Conservation (phyloP, 1,140 invertebrate species). For the Ditylenchus dipsaci region DNA sequence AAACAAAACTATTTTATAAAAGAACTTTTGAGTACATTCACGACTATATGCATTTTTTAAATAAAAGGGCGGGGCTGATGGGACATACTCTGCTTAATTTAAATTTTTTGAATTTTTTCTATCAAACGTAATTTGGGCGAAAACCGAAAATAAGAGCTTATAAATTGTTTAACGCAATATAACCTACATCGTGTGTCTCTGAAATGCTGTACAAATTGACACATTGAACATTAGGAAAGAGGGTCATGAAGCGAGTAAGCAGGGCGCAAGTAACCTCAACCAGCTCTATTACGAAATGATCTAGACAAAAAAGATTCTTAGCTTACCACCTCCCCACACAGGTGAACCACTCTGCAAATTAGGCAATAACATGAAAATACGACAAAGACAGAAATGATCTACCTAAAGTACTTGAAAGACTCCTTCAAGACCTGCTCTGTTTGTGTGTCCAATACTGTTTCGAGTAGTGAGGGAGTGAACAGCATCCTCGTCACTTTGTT, state of each 20-base stretch:
- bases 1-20: too few relatives aligned
- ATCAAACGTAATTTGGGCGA: too few relatives aligned
- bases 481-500: conserved; percentile 60
- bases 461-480: conserved; percentile 60
- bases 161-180: too few relatives aligned
- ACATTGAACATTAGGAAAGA: conserved; percentile 59
- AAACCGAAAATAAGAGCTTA: too few relatives aligned
- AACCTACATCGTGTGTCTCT: conserved; percentile 57
- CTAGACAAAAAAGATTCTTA: conserved; percentile 23
- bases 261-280: conserved; percentile 36
- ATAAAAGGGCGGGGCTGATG: too few relatives aligned
- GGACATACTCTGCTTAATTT: too few relatives aligned
- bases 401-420: conserved; percentile 42
- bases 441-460: conserved; percentile 59
- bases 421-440: conserved; percentile 21
- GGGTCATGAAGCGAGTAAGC: conserved; percentile 58
- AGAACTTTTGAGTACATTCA: too few relatives aligned
- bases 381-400: neutral
- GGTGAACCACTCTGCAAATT: conserved; percentile 58
- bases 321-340: conserved; percentile 62
- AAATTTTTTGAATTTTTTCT: too few relatives aligned
- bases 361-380: conserved; percentile 1
- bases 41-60: too few relatives aligned
- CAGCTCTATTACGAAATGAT: too few relatives aligned
- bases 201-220: conserved; percentile 59